Conservation (phyloP, 2,888 invertebrate species). For the Seira sanloemensis region DNA sequence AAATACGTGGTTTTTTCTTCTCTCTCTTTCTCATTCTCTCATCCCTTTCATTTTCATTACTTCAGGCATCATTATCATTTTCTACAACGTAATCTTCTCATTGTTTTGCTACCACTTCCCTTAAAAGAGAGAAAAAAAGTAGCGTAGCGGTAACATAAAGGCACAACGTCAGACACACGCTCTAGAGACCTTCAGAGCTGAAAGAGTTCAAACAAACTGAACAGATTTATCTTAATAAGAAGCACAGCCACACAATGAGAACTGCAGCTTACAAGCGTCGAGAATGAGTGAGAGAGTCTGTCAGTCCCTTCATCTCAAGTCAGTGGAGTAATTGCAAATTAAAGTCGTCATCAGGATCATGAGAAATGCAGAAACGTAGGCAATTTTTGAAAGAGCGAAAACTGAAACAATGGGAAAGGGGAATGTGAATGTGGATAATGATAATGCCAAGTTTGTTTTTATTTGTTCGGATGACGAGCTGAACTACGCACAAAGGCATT, state of each 20-base stretch:
- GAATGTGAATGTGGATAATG: neutral
- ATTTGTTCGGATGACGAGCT: neutral
- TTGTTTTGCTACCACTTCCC: neutral
- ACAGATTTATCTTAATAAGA: neutral
- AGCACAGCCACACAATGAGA: neutral
- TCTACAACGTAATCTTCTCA: neutral
- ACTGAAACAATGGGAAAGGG: neutral
- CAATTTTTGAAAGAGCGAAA: neutral
- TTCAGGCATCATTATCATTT: neutral
- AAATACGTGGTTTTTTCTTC: neutral
- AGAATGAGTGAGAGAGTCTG: neutral
- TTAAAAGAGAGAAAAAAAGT: too few species aligned
- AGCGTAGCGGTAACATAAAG: neutral
- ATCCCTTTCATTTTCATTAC: neutral
- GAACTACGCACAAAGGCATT: neutral
- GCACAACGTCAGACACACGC: neutral
- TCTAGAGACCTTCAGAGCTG: neutral
- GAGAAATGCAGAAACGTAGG: neutral
- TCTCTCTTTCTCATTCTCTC: neutral
- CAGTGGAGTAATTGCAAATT: neutral
- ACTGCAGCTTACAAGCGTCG: neutral
- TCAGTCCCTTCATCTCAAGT: neutral
- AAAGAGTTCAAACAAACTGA: neutral
- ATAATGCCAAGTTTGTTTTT: neutral
- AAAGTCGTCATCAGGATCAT: neutral